Evolutionary conservation across 2,113 vertebrate species (phyloP).

Genomic region (Odocoileus virginianus): DNA sequence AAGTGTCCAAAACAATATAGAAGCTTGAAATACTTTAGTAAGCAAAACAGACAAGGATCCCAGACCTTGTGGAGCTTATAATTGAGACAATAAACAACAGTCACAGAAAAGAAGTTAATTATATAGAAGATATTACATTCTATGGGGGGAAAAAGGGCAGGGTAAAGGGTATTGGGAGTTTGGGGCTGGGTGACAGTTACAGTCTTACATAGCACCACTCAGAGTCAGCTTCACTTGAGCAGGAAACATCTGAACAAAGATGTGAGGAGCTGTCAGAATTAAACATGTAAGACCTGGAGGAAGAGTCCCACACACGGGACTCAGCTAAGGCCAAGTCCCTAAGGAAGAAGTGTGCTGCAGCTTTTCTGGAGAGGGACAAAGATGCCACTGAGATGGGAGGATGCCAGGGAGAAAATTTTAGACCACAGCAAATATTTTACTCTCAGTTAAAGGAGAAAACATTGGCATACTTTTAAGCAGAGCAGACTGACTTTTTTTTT

Average conservation of each 20-base stretch:
- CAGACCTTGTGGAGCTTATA: neutral
- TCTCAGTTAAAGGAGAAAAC: neutral
- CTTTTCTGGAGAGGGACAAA: neutral
- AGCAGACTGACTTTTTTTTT: neutral
- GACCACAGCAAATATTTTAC: neutral
- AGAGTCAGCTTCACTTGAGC: neutral
- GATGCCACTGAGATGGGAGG: neutral
- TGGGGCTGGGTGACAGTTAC: neutral
- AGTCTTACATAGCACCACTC: neutral
- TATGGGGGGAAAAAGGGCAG: neutral
- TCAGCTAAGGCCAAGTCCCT: neutral
- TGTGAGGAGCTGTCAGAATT: neutral
- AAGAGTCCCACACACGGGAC: neutral
- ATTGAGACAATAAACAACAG: neutral
- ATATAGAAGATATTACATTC: neutral
- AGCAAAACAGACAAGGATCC: neutral
- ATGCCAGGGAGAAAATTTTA: neutral
- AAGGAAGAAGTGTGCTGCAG: neutral
- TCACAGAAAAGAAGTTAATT: neutral
- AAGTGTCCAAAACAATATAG: neutral
- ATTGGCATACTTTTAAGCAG: neutral
- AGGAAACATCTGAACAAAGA: neutral
- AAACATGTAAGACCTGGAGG: neutral
- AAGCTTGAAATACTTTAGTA: neutral
- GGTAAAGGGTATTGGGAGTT: neutral